Evolutionary conservation across 1,140 invertebrate species (phyloP), one percentile per base, ranked within the genome.

Genomic region (Drosophila malerkotliana): DNA sequence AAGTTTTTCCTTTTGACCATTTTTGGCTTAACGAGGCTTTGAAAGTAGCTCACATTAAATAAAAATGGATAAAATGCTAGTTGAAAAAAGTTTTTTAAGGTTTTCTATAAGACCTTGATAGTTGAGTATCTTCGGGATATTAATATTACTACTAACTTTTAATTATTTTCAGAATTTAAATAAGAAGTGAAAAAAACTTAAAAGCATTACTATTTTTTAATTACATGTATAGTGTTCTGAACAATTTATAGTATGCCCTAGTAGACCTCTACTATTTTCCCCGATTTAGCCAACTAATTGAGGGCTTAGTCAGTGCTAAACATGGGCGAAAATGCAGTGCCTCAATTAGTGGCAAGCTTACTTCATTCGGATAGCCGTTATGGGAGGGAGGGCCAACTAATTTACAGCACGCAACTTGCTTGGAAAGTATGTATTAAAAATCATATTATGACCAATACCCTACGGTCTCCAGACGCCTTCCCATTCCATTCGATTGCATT

Each of bases 331-430:
- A 82, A 74, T 66, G 63, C 72, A 34, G 26, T 39, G 24, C 59
- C 45, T 24, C 41, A 48, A 47, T 66, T 62, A 4, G 47, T 34
- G 30, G 44, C 39, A 32, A 48, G 48, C 64, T n/a, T 18, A 66
- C 44, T 44, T 26, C 57, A 45, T 45, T 44, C 47, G 63, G 34
- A n/a, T 44, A 37, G 49, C 81, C 82, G 82, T 81, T 85, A 85
- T 64, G 48, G 56, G 34, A 10, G 10, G 41, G n/a, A 48, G 21
- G 32, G 15, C 47, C 44, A 67, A 60, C 83, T 88, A 87, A 87
- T 87, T 87, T 87, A 21, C 78, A 45, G 52, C 82, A 85, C 82
- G 82, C 82, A 87, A 82, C 78, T 67, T 69, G 59, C 53, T 48
- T 48, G 76, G 37, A 39, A 62, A 74, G 47, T 81, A 68, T 62